phyloP scores from a whole-genome alignment of 2,888 invertebrate species.

The Lagria hirta region DNA sequence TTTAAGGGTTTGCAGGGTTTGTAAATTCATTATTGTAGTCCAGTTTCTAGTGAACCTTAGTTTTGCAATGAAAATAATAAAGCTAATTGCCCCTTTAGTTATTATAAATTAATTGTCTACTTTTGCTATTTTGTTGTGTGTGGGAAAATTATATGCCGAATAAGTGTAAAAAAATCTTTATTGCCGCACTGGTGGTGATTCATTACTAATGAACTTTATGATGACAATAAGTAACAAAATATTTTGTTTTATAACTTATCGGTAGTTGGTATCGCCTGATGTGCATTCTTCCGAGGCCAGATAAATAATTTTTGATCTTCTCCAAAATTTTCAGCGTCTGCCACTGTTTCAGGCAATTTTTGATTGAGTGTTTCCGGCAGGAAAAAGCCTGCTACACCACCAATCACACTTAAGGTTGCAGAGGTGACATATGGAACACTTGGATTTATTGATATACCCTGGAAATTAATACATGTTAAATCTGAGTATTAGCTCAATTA shows the following conservation, averaged over 20 bases:
- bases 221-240: background rate
- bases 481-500: background rate
- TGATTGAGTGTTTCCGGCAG: constrained; percentile 66
- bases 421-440: constrained; percentile 49
- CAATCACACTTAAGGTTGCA: constrained; percentile 53
- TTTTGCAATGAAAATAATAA: too few relatives aligned
- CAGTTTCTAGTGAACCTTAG: too few relatives aligned
- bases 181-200: too few relatives aligned
- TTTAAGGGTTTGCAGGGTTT: too few relatives aligned
- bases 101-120: background rate
- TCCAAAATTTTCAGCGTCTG: constrained; percentile 58
- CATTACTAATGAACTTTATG: too few relatives aligned
- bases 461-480: constrained; percentile 21
- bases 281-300: background rate
- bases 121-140: background rate
- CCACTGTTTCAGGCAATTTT: constrained; percentile 64
- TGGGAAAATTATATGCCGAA: background rate
- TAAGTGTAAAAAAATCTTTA: background rate
- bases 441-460: constrained; percentile 54
- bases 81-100: too few relatives aligned
- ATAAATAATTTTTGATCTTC: constrained; percentile 18
- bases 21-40: too few relatives aligned
- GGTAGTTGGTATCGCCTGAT: background rate
- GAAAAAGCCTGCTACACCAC: constrained; percentile 55
- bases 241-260: background rate